Evolutionary conservation across 2,113 vertebrate genomes (phyloP).

Genomic region (Leptosomus discolor): DNA sequence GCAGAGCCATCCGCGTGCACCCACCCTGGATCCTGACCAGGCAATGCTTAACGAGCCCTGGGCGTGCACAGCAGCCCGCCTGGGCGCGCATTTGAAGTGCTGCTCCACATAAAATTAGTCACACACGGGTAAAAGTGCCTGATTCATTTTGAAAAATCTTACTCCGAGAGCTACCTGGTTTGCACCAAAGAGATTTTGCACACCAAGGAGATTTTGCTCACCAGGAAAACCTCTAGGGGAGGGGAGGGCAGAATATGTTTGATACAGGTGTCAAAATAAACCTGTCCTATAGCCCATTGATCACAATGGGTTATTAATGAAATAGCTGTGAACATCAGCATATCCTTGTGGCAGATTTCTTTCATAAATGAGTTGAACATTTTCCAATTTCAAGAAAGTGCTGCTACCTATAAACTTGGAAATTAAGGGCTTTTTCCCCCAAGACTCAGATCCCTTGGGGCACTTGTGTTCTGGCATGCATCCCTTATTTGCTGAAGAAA

Average conservation of each 20-base stretch:
- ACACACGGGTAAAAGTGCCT: not conserved
- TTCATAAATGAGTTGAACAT: constrained; percentile 50
- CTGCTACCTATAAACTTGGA: constrained; percentile 55
- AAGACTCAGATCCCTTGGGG: constrained; percentile 33
- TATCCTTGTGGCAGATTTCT: constrained; percentile 50
- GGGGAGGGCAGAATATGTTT: not conserved
- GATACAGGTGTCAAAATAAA: constrained; percentile 45
- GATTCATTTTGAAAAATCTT: constrained; percentile 1
- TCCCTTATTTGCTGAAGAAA: constrained; percentile 64
- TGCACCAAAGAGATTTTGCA: not conserved
- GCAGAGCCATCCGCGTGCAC: not conserved
- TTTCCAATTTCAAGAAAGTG: constrained; percentile 61
- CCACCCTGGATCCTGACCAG: not conserved
- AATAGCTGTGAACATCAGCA: constrained; percentile 48
- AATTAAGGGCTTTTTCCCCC: constrained; percentile 58
- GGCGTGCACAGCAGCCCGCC: not conserved
- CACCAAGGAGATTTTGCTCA: not conserved
- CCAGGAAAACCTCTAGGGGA: not conserved
- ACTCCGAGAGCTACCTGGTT: not conserved
- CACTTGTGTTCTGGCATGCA: constrained; percentile 58
- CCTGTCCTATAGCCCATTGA: constrained; percentile 32
- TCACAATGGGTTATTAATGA: constrained; percentile 46
- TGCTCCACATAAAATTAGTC: constrained; percentile 46
- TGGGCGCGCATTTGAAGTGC: not conserved
- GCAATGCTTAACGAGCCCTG: not conserved